Base-by-base conservation (phyloP, 2,797 vertebrate genomes). In the Kryptolebias ocellatus region DNA sequence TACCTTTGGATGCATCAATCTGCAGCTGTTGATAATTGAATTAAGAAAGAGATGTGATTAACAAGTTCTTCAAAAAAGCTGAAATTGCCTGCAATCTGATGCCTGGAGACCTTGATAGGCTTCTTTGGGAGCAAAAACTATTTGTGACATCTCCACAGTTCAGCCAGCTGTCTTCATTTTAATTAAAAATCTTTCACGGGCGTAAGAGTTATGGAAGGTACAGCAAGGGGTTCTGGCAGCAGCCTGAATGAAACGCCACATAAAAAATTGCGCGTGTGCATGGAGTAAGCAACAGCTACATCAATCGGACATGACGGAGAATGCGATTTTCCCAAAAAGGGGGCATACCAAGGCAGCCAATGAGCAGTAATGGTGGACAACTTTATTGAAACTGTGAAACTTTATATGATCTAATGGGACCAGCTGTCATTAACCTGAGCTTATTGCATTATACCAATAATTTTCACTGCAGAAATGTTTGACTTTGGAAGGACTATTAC, bases 171-270 rank as follows among this genome's bases (percentile, higher is more conserved):
- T 92, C 90, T 90, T 89, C 83, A 90, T 91, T 93, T 93, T 91
- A 93, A 93, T 93, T 93, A 93, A 93, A 93, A 93, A 92, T 92
- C 91, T 92, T 92, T 93, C 91, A 92, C 58, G 64, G 68, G 60
- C 6, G 57, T 53, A 91, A 93, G 92, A 93, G 84, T 93, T 93
- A 93, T 93, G 90, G 88, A 87, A 90, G 86, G 81, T 60, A 66
- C 76, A 63, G 67, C 56, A 53, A 81, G 74, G 80, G 86, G 84
- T 83, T 24, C 88, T 92, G 91, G 86, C 92, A 92, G 87, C 73
- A 7, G 76, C 74, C 67, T 75, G 78, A 84, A 83, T 84, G 83
- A 90, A 91, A 88, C 72, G 78, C 82, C 90, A 83, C 88, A 77
- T 90, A 84, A 90, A 88, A 89, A 88, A 93, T 83, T 87, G 88